Base-by-base conservation (phyloP, 2,888 invertebrate genomes). In the Tupiocoris notatus region DNA sequence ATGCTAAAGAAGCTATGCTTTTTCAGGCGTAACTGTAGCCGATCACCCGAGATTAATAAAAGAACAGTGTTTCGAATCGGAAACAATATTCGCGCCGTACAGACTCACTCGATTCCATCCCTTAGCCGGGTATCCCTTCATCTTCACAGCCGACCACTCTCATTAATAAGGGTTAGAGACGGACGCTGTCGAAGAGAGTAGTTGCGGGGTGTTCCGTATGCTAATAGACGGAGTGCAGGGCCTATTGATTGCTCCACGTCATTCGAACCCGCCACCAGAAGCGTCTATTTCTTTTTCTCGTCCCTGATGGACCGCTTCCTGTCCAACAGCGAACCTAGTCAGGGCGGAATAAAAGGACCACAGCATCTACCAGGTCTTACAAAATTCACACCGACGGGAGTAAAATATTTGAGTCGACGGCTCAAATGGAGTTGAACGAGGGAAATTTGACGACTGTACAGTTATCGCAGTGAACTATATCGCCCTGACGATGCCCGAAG, bases 161-260 rank as follows among this genome's bases (percentile, higher is more conserved):
- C 70, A 70, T 70, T 70, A 68, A 39, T 66, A 59, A 59, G 24
- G 54, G 59, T 24, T 23, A 39, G 39, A 39, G 39, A 7, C 39
- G 39, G 39, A 39, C 39, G 39, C 39, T 39, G 39, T n/a, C n/a
- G n/a, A n/a, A n/a, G n/a, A n/a, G n/a, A n/a, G n/a, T 39, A 39
- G 39, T 39, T 39, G 39, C 12, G 39, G 39, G 39, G 39, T 39
- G 39, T 39, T 70, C 70, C 59, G 70, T 59, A 59, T 70, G 70
- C 70, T 70, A 70, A 70, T 70, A 70, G 59, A 58, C 57, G 54
- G 70, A 59, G 59, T 39, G 39, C 39, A 39, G 39, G 39, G 39
- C 39, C 39, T 70, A 70, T 70, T 70, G 70, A 70, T 70, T 70
- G 70, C 70, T 70, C 59, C 70, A 70, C 70, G 59, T 70, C 70